Base-by-base conservation (phyloP, 2,797 vertebrate genomes). In the Cuniculus paca region DNA sequence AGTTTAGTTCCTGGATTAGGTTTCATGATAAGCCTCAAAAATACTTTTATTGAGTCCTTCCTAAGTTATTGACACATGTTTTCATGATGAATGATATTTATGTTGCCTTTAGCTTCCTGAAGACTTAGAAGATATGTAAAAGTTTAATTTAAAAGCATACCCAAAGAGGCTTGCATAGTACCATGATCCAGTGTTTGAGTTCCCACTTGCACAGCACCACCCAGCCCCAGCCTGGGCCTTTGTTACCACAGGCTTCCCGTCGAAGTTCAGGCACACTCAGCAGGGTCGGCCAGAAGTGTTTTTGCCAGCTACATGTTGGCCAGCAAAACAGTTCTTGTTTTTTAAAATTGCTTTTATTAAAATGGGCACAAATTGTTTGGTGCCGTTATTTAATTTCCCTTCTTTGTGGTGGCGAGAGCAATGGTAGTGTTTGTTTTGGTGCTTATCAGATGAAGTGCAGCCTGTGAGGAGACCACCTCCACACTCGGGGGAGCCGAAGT, bases 31-130 rank as follows among this genome's bases (percentile, higher is more conserved):
- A 97, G 96, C 97, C 98, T 98, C 98, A 94, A 45, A 92, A 96
- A 95, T 93, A 96, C 90, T 97, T 98, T 98, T 95, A 95, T 93
- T 90, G 95, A 98, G 79, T 95, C 98, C 98, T 97, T 94, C 94
- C 86, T 97, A 98, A 98, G 98, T 95, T 98, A 98, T 98, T 98
- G 98, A 98, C 95, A 95, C 87, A 78, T 95, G 61, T 96, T 95
- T 97, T 98, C 92, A 94, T 95, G 97, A 97, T 97, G 97, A 96
- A 82, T 97, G 95, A 96, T 98, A 98, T 97, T 98, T 98, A 98
- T 98, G 98, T 98, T 98, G 98, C 98, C 96, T 95, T 98, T 97
- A 98, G 94, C 97, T 95, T 95, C 97, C 91, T 94, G 83, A 97
- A 98, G 95, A 97, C 95, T 89, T 97, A 96, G 96, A 94, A 93